phyloP scores from a whole-genome alignment of 2,113 vertebrate species.

The Rattus rattus region DNA sequence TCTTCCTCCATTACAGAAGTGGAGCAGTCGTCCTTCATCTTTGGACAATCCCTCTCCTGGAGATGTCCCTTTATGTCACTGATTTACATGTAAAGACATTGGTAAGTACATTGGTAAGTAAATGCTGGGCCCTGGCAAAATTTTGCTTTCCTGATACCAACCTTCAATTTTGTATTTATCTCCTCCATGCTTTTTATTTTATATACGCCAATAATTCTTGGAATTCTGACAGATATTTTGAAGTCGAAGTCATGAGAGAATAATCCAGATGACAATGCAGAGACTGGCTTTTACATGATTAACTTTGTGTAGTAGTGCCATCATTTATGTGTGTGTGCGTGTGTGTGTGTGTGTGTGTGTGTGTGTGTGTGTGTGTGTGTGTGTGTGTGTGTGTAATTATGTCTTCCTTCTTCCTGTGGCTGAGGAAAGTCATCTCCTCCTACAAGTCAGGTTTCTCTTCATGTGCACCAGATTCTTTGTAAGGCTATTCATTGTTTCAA shows the following conservation, averaged over 20 bases:
- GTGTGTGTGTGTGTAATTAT: too few species aligned
- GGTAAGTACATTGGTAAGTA: background rate
- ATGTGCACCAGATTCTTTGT: background rate
- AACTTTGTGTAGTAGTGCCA: background rate
- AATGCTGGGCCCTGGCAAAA: background rate
- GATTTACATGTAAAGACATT: background rate
- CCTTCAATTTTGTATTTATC: background rate
- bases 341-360: background rate
- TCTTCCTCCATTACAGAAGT: background rate
- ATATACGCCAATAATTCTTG: background rate
- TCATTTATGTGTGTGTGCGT: background rate
- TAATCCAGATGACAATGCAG: background rate
- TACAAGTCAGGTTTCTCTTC: background rate
- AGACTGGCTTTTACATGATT: background rate
- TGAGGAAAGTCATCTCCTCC: background rate
- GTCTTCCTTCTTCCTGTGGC: background rate
- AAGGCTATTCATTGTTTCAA: background rate
- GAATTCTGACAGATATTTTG: background rate
- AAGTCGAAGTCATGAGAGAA: background rate
- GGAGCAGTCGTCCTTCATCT: background rate
- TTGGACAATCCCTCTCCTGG: background rate
- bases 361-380: background rate
- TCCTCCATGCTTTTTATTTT: background rate
- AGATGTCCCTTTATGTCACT: background rate
- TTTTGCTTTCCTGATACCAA: background rate